Evolutionary conservation across 2,888 invertebrate species (phyloP).

Genomic region (Agonopterix subpropinquella): DNA sequence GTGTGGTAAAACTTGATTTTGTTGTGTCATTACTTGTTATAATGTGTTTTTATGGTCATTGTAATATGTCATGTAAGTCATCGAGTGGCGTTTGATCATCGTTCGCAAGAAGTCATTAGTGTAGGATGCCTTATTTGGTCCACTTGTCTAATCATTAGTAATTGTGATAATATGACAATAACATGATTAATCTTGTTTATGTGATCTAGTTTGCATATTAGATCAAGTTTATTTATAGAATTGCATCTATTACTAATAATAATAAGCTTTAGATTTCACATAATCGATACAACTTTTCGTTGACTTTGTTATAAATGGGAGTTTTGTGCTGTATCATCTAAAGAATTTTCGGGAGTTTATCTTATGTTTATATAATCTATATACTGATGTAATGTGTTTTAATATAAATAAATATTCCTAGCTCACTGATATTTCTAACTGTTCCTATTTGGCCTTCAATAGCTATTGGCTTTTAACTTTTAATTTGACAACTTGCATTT

Average conservation of each 20-base stretch:
- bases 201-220: not conserved
- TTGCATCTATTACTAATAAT: not conserved
- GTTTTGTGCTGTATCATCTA: too few species aligned
- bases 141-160: not conserved
- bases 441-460: too few species aligned
- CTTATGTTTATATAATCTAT: too few species aligned
- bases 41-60: constrained; percentile 3
- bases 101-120: constrained; percentile 30
- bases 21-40: too few species aligned
- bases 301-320: too few species aligned
- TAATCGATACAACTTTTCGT: too few species aligned
- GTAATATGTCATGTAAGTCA: constrained; percentile 24
- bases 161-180: not conserved
- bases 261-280: too few species aligned
- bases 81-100: constrained; percentile 29
- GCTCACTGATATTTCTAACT: too few species aligned
- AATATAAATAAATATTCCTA: too few species aligned
- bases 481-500: not conserved
- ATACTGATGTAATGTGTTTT: too few species aligned
- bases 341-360: too few species aligned
- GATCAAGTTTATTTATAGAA: constrained; percentile 3
- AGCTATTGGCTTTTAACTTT: not conserved
- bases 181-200: constrained; percentile 1
- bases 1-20: not conserved
- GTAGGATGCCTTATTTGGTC: constrained; percentile 11